A percentile compares a stretch with the other conserved stretches of the same genome.
Conservation (phyloP, 2,888 invertebrate species). For the Lepidochitona cinerea region DNA sequence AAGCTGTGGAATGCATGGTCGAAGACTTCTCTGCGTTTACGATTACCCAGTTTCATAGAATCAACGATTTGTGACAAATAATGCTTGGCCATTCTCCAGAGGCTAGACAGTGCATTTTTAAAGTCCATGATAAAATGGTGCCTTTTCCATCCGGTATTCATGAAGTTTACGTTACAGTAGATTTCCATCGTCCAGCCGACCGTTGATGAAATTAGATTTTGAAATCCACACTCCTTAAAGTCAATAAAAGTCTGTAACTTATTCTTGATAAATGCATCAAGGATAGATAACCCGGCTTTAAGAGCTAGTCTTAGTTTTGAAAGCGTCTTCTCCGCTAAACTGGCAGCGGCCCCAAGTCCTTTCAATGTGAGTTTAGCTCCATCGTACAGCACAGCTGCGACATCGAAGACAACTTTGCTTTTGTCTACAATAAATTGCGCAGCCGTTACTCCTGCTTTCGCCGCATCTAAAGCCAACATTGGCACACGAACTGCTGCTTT, state of each 20-base stretch:
- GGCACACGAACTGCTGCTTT: neutral
- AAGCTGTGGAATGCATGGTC: neutral
- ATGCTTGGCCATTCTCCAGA: slow-evolving; percentile 6
- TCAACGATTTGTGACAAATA: slow-evolving; percentile 27
- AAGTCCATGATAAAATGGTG: slow-evolving; percentile 1
- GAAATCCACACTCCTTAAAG: slow-evolving; percentile 10
- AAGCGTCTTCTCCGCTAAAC: neutral
- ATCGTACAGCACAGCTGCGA: neutral
- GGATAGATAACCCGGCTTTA: neutral
- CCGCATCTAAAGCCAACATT: neutral
- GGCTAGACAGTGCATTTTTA: neutral
- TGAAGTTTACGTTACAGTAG: slow-evolving; percentile 6
- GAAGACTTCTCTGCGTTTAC: neutral
- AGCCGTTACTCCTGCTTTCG: neutral
- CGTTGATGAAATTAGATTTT: neutral
- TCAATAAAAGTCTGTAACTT: neutral
- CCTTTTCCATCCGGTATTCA: slow-evolving; percentile 7
- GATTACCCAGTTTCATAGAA: neutral
- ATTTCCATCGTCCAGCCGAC: neutral
- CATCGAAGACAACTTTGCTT: neutral
- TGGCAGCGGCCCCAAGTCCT: neutral
- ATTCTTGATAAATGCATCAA: neutral
- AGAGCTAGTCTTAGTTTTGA: neutral
- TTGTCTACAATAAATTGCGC: neutral
- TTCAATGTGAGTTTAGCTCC: neutral